Evolutionary conservation across 2,888 invertebrate species (phyloP).

Genomic region (Galeopsomyia nigrocyanea): DNA sequence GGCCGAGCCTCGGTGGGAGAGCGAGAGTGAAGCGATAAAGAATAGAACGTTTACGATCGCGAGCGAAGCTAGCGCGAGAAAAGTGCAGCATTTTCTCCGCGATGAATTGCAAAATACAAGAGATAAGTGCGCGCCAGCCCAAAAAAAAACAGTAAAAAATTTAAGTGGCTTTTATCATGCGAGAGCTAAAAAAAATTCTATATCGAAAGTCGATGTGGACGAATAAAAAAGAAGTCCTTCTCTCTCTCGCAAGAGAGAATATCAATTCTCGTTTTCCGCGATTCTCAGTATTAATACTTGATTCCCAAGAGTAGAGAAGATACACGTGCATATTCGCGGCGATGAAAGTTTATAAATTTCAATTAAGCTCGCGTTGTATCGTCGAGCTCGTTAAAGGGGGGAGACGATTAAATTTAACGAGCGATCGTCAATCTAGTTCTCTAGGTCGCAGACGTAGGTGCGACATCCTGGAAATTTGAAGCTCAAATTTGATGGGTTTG

Average conservation of each 20-base stretch:
- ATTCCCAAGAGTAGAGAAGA: background rate
- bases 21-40: background rate
- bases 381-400: constrained; percentile 2
- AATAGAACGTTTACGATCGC: constrained; percentile 30
- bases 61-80: background rate
- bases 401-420: constrained; percentile 17
- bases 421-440: constrained; percentile 12
- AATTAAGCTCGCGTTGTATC: constrained; percentile 19
- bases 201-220: constrained; percentile 28
- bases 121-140: background rate
- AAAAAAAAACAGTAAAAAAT: constrained; percentile 18
- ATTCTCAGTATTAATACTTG: constrained; percentile 21
- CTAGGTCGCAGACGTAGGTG: too few species aligned
- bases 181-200: constrained; percentile 15
- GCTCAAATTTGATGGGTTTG: too few species aligned
- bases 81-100: background rate
- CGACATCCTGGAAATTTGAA: too few species aligned
- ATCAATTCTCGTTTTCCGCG: background rate
- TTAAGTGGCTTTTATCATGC: constrained; percentile 31
- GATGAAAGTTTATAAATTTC: constrained; percentile 35
- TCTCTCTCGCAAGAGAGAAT: too few species aligned
- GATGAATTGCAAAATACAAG: constrained; percentile 32
- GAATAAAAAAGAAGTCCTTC: background rate
- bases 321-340: background rate
- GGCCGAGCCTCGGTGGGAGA: constrained; percentile 1